Evolutionary conservation across 2,113 vertebrate species (phyloP), one percentile per base, ranked within the genome.

Genomic region (Pica pica): DNA sequence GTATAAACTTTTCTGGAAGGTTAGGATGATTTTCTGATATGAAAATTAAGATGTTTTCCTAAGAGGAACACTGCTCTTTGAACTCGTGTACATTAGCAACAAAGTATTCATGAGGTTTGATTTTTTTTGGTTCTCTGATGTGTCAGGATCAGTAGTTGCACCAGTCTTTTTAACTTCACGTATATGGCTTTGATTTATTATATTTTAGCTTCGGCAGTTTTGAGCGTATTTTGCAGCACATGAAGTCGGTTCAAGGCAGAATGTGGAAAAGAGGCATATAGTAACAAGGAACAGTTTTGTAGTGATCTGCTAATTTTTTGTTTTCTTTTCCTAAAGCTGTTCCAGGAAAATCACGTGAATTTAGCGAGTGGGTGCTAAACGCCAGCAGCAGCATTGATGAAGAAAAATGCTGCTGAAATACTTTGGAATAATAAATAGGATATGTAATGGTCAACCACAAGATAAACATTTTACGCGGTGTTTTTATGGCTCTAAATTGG

Each of bases 401-500:
- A 97, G 97, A 98, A 97, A 98, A 98, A 97, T 95, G 87, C 92
- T 93, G 86, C 91, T 91, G 96, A 97, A 97, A 95, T 97, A 97
- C 93, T 98, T 97, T 89, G 97, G 97, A 98, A 98, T 98, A 98
- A 98, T 98, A 97, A 96, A 98, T 97, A 97, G 95, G 93, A 65
- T 94, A 96, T 78, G 95, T 95, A 96, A 97, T 97, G 95, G 97
- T 97, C 96, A 97, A 96, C 96, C 96, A 86, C 97, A 98, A 97
- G 97, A 98, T 98, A 97, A 97, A 97, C 97, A 80, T 98, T 98
- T 98, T 98, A 98, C 96, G 96, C 94, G 76, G 96, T 97, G 94
- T 98, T 98, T 98, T 98, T 98, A 98, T 98, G 96, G 81, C 91
- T 97, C 95, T 97, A 97, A 98, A 98, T 97, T 97, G 97, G 96